Evolutionary conservation across 2,113 vertebrate species (phyloP).

Genomic region (Polyodon spathula): DNA sequence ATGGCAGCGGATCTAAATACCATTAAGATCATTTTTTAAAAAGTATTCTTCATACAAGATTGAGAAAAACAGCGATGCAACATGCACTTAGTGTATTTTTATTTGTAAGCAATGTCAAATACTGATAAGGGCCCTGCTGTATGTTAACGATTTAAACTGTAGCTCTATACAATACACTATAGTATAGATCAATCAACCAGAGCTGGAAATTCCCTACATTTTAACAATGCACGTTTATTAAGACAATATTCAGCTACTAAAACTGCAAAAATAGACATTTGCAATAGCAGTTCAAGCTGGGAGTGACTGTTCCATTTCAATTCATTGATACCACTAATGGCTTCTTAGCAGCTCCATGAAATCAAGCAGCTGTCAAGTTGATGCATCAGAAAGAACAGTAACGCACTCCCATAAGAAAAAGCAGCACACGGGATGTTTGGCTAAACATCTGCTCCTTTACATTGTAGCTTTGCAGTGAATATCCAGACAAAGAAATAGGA

Average conservation of each 20-base stretch:
- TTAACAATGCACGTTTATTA: constrained; percentile 47
- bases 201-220: too few relatives aligned
- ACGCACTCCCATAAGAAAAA: constrained; percentile 86
- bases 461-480: constrained; percentile 74
- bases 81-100: too few relatives aligned
- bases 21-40: too few relatives aligned
- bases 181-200: too few relatives aligned
- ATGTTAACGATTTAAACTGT: too few relatives aligned
- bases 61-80: too few relatives aligned
- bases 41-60: too few relatives aligned
- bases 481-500: constrained; percentile 85
- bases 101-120: too few relatives aligned
- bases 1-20: too few relatives aligned
- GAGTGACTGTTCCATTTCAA: constrained; percentile 87
- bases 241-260: constrained; percentile 47
- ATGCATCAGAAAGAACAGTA: constrained; percentile 91
- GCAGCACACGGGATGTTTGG: constrained; percentile 86
- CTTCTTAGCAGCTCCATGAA: constrained; percentile 95
- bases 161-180: too few relatives aligned
- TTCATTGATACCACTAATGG: constrained; percentile 95
- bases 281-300: constrained; percentile 71
- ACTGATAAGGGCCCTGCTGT: too few relatives aligned
- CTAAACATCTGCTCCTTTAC: constrained; percentile 96
- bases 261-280: constrained; percentile 76
- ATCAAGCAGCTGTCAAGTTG: constrained; percentile 96